Base-by-base conservation (phyloP, 2,797 vertebrate species). In the Amniataba percoides region DNA sequence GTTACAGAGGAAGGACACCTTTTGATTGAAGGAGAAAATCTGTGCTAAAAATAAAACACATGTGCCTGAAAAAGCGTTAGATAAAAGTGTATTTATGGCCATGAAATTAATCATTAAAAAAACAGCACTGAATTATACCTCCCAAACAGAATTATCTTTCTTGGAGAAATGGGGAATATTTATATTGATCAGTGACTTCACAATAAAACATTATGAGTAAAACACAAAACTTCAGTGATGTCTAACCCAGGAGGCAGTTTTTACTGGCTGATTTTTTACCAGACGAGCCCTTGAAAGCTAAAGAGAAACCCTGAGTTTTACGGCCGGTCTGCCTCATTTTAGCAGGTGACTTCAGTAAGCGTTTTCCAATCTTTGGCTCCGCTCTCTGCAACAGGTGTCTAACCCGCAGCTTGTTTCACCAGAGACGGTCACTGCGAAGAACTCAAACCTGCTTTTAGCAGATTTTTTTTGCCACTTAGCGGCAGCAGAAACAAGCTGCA, bases 311-410 rank as follows among this genome's bases (percentile, higher is more conserved):
- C 5, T 25, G 60, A 39, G 60, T 77, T 84, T 88, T 87, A 85
- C 57, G 25, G 76, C 70, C 45, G 27, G 52, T 75, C 66, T 80
- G 85, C 56, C 49, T 40, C 61, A n/a, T 39, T 86, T 70, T 19
- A 82, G 67, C 81, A 84, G 82, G 85, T 87, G 87, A 86, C 60
- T 70, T 31, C 48, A 27, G 46, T 82, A 86, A 93, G 83, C 79
- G 83, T 69, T 91, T 92, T 83, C 25, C 78, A 83, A 74, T 86
- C 69, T 68, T 60, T 23, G 64, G 27, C 27, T 77, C 67, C 63
- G 60, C 71, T 80, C 25, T 43, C 69, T 52, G 9, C 71, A 78
- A 56, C 90, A 92, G 89, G 90, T 91, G 88, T 85, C 67, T 59
- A 77, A 83, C 69, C 69, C 4, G 31, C 49, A 58, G 60, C 43